Evolutionary conservation across 2,888 invertebrate species (phyloP).

Genomic region (Mellilla xanthometata): DNA sequence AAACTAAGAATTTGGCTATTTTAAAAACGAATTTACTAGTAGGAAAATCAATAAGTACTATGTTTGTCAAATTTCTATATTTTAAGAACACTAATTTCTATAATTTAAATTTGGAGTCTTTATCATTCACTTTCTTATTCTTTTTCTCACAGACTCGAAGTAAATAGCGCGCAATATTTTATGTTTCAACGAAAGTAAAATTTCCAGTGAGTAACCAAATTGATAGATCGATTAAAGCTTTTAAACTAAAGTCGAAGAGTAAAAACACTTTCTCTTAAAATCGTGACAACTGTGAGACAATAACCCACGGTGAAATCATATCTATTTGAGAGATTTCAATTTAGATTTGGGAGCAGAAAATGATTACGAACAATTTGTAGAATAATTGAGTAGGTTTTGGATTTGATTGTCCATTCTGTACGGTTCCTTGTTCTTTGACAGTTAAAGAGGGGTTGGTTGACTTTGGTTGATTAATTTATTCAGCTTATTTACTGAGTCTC

Average conservation of each 20-base stretch:
- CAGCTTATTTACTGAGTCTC: conserved; percentile 72
- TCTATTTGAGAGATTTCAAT: background rate
- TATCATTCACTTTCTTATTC: no score
- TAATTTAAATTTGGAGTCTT: no score
- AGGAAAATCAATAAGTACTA: no score
- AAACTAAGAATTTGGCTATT: no score
- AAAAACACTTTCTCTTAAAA: conserved; percentile 19
- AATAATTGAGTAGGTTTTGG: background rate
- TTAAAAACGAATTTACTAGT: no score
- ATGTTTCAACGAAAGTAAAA: conserved; percentile 5
- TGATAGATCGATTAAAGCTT: conserved; percentile 15
- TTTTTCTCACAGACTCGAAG: no score
- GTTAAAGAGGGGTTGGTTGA: conserved; percentile 60
- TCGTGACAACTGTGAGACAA: conserved; percentile 14
- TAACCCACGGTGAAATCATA: background rate
- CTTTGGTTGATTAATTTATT: conserved; percentile 73
- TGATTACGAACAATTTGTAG: background rate
- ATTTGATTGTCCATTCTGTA: conserved; percentile 18
- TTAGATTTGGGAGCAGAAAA: background rate
- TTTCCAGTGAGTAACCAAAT: conserved; percentile 19
- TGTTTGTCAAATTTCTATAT: no score
- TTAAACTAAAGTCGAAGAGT: conserved; percentile 13
- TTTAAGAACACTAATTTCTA: no score
- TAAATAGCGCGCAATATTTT: no score
- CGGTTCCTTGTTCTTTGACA: conserved; percentile 52